phyloP scores from a whole-genome alignment of 64 coral and sea anemone genomes.

The Montipora cactus region DNA sequence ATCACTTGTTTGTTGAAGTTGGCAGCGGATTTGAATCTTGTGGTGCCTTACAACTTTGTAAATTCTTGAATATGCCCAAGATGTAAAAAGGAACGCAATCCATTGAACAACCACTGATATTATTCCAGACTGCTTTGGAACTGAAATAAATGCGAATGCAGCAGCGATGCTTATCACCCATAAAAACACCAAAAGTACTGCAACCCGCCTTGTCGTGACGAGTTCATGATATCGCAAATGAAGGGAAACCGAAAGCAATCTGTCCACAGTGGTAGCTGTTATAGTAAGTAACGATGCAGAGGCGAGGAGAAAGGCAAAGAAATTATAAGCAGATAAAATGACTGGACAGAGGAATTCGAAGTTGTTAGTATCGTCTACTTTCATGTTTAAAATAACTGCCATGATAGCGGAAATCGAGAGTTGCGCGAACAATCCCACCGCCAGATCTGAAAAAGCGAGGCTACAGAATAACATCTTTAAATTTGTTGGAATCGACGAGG shows the following conservation, averaged over 20 bases:
- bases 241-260: constrained; percentile 32
- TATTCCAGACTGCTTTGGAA: neutral
- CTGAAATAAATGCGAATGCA: neutral
- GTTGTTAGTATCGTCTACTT: neutral
- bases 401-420: neutral
- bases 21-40: too few species aligned
- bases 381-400: neutral
- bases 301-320: neutral
- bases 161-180: neutral
- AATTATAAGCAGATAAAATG: too few species aligned
- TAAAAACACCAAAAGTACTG: neutral
- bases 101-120: too few species aligned
- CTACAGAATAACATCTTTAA: neutral
- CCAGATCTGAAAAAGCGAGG: constrained; percentile 34
- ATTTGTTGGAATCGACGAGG: neutral
- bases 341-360: neutral
- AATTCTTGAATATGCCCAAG: too few species aligned
- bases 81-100: too few species aligned
- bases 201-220: neutral
- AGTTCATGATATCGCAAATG: constrained; percentile 38
- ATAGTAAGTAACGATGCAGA: constrained; percentile 21
- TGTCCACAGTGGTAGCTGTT: constrained; percentile 17
- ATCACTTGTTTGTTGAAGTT: too few species aligned
- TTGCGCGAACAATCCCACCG: constrained; percentile 24
- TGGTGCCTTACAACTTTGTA: too few species aligned